Evolutionary conservation across 2,888 invertebrate genomes (phyloP).

Genomic region (Limnephilus auricula): DNA sequence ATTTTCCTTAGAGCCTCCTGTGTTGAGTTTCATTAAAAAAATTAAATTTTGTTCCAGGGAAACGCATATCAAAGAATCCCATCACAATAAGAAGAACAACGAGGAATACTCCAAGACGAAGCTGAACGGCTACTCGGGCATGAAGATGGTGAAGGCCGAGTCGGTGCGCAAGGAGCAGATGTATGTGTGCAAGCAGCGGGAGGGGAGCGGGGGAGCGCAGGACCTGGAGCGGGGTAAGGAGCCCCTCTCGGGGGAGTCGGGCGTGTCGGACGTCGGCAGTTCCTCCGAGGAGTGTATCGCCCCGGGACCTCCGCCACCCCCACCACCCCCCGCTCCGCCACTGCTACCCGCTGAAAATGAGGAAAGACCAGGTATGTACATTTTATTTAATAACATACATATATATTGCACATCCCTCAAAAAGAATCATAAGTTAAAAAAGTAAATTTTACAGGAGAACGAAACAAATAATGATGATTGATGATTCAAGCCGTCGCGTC

Average conservation of each 20-base stretch:
- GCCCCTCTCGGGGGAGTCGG: conserved; percentile 67
- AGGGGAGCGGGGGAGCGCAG: conserved; percentile 68
- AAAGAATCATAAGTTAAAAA: no score
- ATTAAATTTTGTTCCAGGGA: conserved; percentile 65
- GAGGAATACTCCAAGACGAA: conserved; percentile 76
- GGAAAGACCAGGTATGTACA: conserved; percentile 45
- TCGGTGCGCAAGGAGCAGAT: conserved; percentile 43
- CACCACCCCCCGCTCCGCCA: conserved; percentile 80
- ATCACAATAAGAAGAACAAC: conserved; percentile 60
- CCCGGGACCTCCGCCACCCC: conserved; percentile 81
- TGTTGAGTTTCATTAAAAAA: no score
- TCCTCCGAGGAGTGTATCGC: conserved; percentile 59
- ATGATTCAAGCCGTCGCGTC: no score
- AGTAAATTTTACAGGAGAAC: no score
- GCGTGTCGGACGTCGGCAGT: conserved; percentile 62
- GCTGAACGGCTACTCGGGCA: conserved; percentile 33
- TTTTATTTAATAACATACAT: neutral
- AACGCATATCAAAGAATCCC: conserved; percentile 69
- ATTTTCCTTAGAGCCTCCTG: no score
- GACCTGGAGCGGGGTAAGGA: conserved; percentile 70
- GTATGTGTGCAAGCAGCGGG: conserved; percentile 35
- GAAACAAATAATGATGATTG: no score
- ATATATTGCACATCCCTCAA: no score
- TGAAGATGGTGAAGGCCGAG: conserved; percentile 18
- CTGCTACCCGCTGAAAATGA: conserved; percentile 66